Percentiles rank a stretch among this genome's conserved stretches.
These are phyloP conservation scores for Pao palembangensis DNA, from an alignment of 2,113 vertebrate genomes.

Conservation along the genomic window DNA sequence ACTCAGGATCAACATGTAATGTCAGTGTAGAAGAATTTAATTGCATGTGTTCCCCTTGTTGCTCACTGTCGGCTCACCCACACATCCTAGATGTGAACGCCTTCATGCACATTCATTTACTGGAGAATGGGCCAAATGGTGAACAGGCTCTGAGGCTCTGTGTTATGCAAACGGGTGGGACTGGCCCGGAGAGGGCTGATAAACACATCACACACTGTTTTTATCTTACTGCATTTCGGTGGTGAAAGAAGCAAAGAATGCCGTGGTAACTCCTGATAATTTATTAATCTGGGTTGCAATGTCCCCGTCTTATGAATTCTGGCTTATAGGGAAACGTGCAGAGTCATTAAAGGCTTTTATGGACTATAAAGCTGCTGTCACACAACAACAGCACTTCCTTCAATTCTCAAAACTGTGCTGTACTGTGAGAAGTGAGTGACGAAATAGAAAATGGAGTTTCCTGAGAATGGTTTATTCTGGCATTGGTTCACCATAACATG, in stretches of 20 bases:
- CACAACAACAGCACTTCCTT: conserved; percentile 64
- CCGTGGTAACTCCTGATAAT: conserved; percentile 47
- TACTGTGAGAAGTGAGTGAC: conserved; percentile 41
- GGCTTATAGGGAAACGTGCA: conserved; percentile 28
- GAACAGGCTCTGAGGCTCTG: conserved; percentile 25
- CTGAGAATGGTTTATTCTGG: conserved; percentile 71
- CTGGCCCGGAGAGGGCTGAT: conserved; percentile 31
- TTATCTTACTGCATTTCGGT: conserved; percentile 39
- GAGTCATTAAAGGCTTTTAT: conserved; percentile 20
- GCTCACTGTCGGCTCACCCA: conserved; percentile 11
- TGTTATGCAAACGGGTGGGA: conserved; percentile 50
- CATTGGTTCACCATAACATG: conserved; percentile 40
- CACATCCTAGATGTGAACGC: conserved; percentile 41
- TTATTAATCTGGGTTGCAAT: conserved; percentile 44
- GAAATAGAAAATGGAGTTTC: conserved; percentile 68
- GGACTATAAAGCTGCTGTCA: conserved; percentile 52
- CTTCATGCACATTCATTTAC: conserved; percentile 37
- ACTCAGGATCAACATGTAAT: not conserved
- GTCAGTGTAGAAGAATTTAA: not conserved
- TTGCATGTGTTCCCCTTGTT: conserved; percentile 14
- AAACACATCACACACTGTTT: conserved; percentile 52
- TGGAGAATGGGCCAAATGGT: conserved; percentile 34
- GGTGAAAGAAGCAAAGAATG: conserved; percentile 32
- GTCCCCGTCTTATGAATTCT: conserved; percentile 18
- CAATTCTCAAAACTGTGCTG: conserved; percentile 55